Conservation (phyloP, 2,888 invertebrate genomes). For the Raillietiella orientalis region DNA sequence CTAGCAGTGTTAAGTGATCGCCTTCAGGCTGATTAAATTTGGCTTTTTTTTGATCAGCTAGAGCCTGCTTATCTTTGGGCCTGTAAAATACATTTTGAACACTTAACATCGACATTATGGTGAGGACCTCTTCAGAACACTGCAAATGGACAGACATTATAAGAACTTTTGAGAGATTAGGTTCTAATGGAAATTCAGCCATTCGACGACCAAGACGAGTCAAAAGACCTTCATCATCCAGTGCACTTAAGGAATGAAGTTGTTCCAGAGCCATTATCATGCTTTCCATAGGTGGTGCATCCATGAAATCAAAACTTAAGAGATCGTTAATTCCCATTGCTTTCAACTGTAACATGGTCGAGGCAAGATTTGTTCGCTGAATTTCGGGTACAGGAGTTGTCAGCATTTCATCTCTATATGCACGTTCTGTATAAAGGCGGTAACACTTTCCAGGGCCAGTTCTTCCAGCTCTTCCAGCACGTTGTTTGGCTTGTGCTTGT, state of each 20-base stretch:
- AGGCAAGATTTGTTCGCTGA: conserved; percentile 86
- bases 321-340: conserved; percentile 99
- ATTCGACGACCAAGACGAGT: conserved; percentile 35
- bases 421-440: conserved; percentile 85
- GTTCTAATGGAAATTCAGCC: conserved; percentile 98
- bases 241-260: conserved; percentile 74
- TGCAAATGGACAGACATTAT: conserved; percentile 95
- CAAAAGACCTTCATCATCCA: conserved; percentile 54
- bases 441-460: conserved; percentile 95
- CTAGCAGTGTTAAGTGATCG: conserved; percentile 83
- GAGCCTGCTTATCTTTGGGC: conserved; percentile 75
- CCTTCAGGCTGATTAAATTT: conserved; percentile 98
- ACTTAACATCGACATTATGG: conserved; percentile 93
- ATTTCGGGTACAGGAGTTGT: conserved; percentile 95
- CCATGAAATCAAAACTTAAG: conserved; percentile 98
- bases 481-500: conserved; percentile 85
- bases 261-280: conserved; percentile 92
- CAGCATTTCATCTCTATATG: conserved; percentile 94
- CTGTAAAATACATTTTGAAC: conserved; percentile 94
- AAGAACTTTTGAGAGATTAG: conserved; percentile 87
- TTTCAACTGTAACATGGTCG: conserved; percentile 78
- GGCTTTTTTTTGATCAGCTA: conserved; percentile 95
- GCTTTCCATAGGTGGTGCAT: conserved; percentile 90
- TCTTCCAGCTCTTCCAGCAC: conserved; percentile 81
- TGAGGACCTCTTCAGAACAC: conserved; percentile 91